Evolutionary conservation across 2,888 invertebrate genomes (phyloP), one percentile per base, ranked within the genome.

Genomic region (Serripes groenlandicus): DNA sequence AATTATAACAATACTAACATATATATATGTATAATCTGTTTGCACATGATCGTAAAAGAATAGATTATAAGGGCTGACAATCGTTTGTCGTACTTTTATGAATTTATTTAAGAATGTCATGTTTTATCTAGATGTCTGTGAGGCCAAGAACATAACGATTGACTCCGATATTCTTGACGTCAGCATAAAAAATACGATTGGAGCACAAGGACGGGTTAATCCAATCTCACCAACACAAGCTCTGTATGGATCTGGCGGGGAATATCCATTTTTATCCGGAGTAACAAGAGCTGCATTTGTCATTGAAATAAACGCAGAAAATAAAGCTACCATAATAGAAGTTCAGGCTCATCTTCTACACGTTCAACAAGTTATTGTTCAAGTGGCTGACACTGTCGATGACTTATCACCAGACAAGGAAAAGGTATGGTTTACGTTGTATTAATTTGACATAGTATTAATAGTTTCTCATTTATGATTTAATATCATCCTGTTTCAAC

Each of bases 241-340:
- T 34, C 60, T 76, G n/a, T 34, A 26, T 37, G 76, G 76, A 30
- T 76, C 76, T 28, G 76, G 76, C 37, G 37, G 58, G 5, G n/a
- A 28, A 11, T 69, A 54, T 18, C 28, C 35, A 32, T 35, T 76
- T n/a, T 69, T 30, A 42, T 58, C 69, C 23, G 75, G 75, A 1
- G 75, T 52, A 26, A 75, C 66, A 7, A 66, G 56, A 21, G 69
- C 32, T 30, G 28, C 76, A 5, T 54, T 69, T 23, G 37, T 76
- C 1, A 23, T 69, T 34, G 56, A 28, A n/a, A 56, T 76, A 15
- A 28, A 76, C 18, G 42, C 60, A 21, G 54, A n/a, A 32, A 60
- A n/a, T 9, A 58, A 35, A n/a, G 69, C 69, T 42, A 69, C 69
- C 15, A n/a, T 76, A 37, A 58, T 42, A 58, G 76, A 69, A 37